Evolutionary conservation across 2,888 invertebrate genomes (phyloP), one percentile per base, ranked within the genome.

Genomic region (Mythimna vitellina): DNA sequence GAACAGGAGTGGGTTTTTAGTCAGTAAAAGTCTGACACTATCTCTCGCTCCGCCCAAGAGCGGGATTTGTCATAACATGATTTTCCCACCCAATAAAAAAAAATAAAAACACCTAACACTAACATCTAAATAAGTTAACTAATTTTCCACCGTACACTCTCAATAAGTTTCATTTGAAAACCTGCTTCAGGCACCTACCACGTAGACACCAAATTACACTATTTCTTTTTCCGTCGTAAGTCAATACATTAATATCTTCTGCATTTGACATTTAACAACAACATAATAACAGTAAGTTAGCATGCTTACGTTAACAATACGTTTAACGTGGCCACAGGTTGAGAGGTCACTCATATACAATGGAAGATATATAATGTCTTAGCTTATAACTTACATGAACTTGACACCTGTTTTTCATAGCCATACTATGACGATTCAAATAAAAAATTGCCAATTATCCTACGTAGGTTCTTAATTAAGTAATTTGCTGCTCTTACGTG

Each of bases 341-440:
- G 69, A 79, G 3, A 79, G 78, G 74, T 78, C 72, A 49, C 4
- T 1, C 22, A 57, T 17, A 14, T 54, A 74, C 74, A 79, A 70
- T 70, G 57, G 65, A 64, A 70, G 35, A 42, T 49, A 38, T 22
- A 42, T 35, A 46, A 51, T 60, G 49, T 63, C 71, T 5, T 29
- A 60, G 49, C 65, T 49, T 3, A 20, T 1, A 53, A 60, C 7
- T 29, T 6, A 46, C 56, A 74, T 70, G 57, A 70, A 79, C 63
- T 17, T 60, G 25, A 66, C 8, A 42, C 3, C 12, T 9, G 57
- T 77, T 77, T 29, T 77, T 76, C 77, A 54, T 71, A 53, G 1
- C 12, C 12, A 4, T 8, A 22, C 20, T 22, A 60, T 66, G 73
- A 66, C 53, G 66, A 22, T 17, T 38, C 14, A 22, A 32, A 60